These are phyloP conservation scores for Crioceris asparagi DNA, from an alignment of 2,888 invertebrate genomes.

Conservation along the genomic window DNA sequence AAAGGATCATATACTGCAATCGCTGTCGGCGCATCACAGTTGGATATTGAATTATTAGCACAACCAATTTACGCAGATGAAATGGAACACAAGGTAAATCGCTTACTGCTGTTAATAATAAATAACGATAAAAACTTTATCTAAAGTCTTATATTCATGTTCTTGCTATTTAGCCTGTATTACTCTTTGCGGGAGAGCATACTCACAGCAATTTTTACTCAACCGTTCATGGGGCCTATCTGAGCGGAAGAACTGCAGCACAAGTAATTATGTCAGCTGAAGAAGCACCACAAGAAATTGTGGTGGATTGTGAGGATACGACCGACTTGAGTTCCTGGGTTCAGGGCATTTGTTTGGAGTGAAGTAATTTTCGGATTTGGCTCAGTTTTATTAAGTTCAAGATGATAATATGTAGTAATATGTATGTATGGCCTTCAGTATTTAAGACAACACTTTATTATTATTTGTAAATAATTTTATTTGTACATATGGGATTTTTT, in stretches of 20 bases:
- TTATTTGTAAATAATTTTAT: too few species aligned
- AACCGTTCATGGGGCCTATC: conserved; percentile 88
- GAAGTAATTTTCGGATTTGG: too few species aligned
- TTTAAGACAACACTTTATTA: too few species aligned
- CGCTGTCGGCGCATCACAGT: conserved; percentile 77
- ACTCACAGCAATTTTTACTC: conserved; percentile 92
- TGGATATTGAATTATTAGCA: conserved; percentile 78
- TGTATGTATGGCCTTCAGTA: too few species aligned
- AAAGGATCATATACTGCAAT: conserved; percentile 87
- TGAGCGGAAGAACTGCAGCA: conserved; percentile 76
- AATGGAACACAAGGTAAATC: conserved; percentile 56
- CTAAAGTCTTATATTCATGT: too few species aligned
- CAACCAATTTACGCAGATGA: conserved; percentile 69
- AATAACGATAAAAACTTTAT: too few species aligned
- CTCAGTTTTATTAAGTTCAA: too few species aligned
- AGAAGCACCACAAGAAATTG: conserved; percentile 50
- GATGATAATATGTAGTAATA: too few species aligned
- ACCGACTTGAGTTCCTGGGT: conserved; percentile 81
- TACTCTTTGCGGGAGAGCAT: conserved; percentile 91
- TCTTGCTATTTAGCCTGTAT: conserved; percentile 53
- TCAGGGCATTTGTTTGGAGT: conserved; percentile 72
- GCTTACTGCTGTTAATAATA: too few species aligned
- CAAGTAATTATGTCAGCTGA: conserved; percentile 56
- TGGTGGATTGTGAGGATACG: conserved; percentile 62
- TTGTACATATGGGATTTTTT: too few species aligned